Percentiles rank a stretch among this genome's conserved stretches.
Conservation (phyloP, 2,888 invertebrate genomes). For the Metalampra italica region DNA sequence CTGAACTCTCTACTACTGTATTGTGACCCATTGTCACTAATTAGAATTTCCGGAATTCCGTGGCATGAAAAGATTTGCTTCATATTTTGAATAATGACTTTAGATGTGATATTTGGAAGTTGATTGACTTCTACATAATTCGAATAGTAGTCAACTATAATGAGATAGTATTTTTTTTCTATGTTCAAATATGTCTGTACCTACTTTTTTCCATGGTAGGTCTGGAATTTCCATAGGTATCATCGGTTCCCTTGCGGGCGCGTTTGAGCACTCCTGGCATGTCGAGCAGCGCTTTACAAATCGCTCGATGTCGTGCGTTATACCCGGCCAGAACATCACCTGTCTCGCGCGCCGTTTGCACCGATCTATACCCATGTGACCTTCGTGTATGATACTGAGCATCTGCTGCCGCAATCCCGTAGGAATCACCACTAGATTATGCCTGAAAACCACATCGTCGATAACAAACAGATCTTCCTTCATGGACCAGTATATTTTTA, state of each 20-base stretch:
- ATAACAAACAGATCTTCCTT: constrained; percentile 6
- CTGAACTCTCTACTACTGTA: constrained; percentile 6
- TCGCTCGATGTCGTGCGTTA: constrained; percentile 11
- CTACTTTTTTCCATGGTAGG: constrained; percentile 9
- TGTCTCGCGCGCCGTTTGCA: constrained; percentile 14
- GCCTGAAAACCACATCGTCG: constrained; percentile 5
- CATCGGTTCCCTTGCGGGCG: constrained; percentile 7
- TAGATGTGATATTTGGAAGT: background rate
- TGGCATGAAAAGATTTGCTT: constrained; percentile 10
- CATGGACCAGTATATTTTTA: constrained; percentile 10
- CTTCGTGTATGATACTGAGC: constrained; percentile 2
- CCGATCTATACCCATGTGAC: constrained; percentile 7
- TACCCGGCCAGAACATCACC: constrained; percentile 18
- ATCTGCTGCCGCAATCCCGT: constrained; percentile 2
- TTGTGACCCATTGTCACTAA: constrained; percentile 13
- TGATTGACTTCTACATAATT: constrained; percentile 3
- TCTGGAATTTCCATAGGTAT: constrained; percentile 5
- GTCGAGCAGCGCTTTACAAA: constrained; percentile 10
- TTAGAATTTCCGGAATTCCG: constrained; percentile 13
- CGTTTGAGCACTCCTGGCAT: constrained; percentile 1
- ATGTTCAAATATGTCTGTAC: constrained; percentile 12
- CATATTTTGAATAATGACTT: background rate
- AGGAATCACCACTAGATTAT: constrained; percentile 1
- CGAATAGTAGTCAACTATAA: constrained; percentile 10
- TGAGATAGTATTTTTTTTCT: constrained; percentile 9